Evolutionary conservation across 2,888 invertebrate genomes (phyloP).

Genomic region (Oscheius myriophilus): DNA sequence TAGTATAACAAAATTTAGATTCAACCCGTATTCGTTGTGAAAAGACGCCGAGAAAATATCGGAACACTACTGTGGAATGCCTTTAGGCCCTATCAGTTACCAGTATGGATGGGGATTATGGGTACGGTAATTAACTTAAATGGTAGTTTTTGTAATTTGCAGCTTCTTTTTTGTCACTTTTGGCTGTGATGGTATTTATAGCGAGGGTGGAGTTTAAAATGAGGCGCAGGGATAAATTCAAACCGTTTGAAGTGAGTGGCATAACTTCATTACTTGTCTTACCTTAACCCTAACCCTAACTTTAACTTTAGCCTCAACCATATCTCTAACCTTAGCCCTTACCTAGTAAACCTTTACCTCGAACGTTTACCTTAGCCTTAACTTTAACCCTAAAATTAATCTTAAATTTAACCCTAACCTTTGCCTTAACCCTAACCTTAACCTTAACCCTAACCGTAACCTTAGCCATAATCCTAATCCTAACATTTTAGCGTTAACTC

Average conservation of each 20-base stretch:
- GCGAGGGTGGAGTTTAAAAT: slow-evolving; percentile 49
- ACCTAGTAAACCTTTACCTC: too few relatives aligned
- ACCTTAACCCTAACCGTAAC: too few relatives aligned
- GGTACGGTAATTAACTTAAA: slow-evolving; percentile 12
- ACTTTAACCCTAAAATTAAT: too few relatives aligned
- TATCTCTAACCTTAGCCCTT: too few relatives aligned
- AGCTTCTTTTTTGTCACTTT: slow-evolving; percentile 38
- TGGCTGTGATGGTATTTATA: slow-evolving; percentile 41
- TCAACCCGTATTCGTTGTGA: slow-evolving; percentile 51
- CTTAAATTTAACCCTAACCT: too few relatives aligned
- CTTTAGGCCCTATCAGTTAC: slow-evolving; percentile 54
- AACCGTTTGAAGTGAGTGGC: slow-evolving; percentile 46
- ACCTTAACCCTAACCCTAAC: too few relatives aligned
- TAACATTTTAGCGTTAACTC: too few relatives aligned
- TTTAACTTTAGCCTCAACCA: too few relatives aligned
- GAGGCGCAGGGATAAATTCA: slow-evolving; percentile 38
- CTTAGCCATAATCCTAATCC: too few relatives aligned
- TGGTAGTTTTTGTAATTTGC: slow-evolving; percentile 2
- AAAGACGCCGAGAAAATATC: slow-evolving; percentile 33
- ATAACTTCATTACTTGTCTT: neutral
- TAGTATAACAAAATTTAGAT: slow-evolving; percentile 31
- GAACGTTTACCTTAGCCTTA: too few relatives aligned
- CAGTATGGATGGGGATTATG: slow-evolving; percentile 52
- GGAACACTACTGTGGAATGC: slow-evolving; percentile 59
- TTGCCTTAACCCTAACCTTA: too few relatives aligned